These are phyloP conservation scores for Murina feae DNA, from an alignment of 2,113 vertebrate genomes.

Conservation along the genomic window DNA sequence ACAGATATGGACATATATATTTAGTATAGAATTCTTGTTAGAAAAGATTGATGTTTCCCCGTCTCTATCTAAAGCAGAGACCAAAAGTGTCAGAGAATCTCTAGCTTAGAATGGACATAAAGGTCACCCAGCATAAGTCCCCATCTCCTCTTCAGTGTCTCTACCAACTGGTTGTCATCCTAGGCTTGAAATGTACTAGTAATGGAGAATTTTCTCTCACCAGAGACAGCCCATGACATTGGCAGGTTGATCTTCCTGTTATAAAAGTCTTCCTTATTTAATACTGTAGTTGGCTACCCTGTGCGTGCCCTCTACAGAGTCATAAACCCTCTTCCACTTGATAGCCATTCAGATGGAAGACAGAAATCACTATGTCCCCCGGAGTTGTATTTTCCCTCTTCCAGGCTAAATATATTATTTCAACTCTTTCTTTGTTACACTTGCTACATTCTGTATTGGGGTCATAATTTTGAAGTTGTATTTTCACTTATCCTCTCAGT, in stretches of 20 bases:
- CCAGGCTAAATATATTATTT: background rate
- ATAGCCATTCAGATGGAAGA: background rate
- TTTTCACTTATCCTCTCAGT: background rate
- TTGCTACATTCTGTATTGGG: background rate
- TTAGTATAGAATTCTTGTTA: conserved; percentile 21
- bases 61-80: background rate
- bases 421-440: background rate
- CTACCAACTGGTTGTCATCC: background rate
- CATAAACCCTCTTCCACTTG: background rate
- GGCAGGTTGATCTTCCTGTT: background rate
- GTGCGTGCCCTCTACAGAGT: background rate
- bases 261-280: conserved; percentile 44
- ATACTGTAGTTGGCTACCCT: background rate
- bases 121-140: background rate
- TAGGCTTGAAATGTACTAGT: conserved; percentile 38
- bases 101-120: conserved; percentile 12
- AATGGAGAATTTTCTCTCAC: conserved; percentile 10
- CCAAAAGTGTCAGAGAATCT: conserved; percentile 5
- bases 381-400: background rate
- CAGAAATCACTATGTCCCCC: background rate
- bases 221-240: background rate
- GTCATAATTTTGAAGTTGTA: background rate
- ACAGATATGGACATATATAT: background rate
- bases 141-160: conserved; percentile 21
- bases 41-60: background rate